Conservation (phyloP, 1,140 invertebrate species). For the Drosophila biarmipes region DNA sequence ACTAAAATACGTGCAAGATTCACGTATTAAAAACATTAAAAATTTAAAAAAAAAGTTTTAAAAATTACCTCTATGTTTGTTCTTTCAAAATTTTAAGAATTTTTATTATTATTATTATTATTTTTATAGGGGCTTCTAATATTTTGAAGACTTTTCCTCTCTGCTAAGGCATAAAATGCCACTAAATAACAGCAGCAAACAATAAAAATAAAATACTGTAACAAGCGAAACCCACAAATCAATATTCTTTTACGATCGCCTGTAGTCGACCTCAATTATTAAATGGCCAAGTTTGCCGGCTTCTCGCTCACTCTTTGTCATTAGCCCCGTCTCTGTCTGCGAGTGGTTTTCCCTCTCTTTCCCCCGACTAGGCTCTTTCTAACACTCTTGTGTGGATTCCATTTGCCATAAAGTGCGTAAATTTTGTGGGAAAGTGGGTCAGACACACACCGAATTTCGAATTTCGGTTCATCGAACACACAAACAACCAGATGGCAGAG, state of each 20-base stretch:
- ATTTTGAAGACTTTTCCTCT: background rate
- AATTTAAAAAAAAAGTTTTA: no score
- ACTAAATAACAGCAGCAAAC: background rate
- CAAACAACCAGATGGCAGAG: conserved; percentile 56
- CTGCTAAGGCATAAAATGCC: background rate
- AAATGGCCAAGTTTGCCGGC: conserved; percentile 30
- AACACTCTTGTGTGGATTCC: conserved; percentile 64
- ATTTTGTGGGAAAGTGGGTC: conserved; percentile 76
- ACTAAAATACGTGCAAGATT: no score
- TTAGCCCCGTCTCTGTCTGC: background rate
- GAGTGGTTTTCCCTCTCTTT: conserved; percentile 7
- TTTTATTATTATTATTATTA: no score
- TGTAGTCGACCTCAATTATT: conserved; percentile 57
- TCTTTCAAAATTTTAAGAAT: no score
- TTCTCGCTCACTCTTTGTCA: conserved; percentile 1
- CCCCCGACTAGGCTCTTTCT: conserved; percentile 14
- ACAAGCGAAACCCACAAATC: conserved; percentile 25
- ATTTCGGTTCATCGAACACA: conserved; percentile 81
- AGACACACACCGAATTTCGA: conserved; percentile 55
- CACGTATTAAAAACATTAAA: no score
- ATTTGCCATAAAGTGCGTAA: conserved; percentile 79
- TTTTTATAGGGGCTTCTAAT: background rate
- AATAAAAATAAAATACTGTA: conserved; percentile 13
- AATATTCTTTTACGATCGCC: conserved; percentile 52
- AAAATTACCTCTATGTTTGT: no score